phyloP scores from a whole-genome alignment of 2,888 invertebrate genomes.

The Himalopsyche japonica region DNA sequence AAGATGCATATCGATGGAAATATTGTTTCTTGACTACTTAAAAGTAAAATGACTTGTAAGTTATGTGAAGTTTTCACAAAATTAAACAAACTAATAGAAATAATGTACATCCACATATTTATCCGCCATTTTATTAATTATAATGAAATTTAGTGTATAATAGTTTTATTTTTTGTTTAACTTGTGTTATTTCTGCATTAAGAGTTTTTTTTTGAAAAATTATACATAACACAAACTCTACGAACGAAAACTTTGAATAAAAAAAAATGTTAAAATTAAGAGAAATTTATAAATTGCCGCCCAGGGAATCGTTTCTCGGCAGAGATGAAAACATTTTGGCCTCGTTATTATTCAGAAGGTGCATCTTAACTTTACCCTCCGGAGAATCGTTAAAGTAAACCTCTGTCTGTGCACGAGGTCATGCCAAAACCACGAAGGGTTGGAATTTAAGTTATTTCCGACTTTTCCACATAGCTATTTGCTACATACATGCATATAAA shows the following conservation, averaged over 20 bases:
- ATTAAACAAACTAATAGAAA: no score
- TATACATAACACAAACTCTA: not conserved
- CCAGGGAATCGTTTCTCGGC: not conserved
- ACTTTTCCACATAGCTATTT: not conserved
- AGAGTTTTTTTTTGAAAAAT: no score
- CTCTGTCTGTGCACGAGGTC: not conserved
- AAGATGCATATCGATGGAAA: no score
- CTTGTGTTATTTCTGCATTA: no score
- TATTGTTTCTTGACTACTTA: no score
- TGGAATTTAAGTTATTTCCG: not conserved
- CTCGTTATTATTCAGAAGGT: not conserved
- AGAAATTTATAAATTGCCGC: not conserved
- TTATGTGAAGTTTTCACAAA: no score
- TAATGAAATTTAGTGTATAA: no score
- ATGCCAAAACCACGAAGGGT: not conserved
- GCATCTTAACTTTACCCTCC: not conserved
- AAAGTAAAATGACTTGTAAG: no score
- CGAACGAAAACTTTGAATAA: not conserved
- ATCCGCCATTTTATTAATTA: no score
- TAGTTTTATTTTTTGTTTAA: no score
- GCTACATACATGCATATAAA: not conserved
- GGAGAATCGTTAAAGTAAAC: not conserved
- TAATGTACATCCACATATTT: no score
- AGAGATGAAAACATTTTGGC: not conserved
- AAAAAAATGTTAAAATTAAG: not conserved